These are phyloP conservation scores for Drosophila malerkotliana DNA, from an alignment of 1,140 invertebrate genomes.

Conservation along the genomic window DNA sequence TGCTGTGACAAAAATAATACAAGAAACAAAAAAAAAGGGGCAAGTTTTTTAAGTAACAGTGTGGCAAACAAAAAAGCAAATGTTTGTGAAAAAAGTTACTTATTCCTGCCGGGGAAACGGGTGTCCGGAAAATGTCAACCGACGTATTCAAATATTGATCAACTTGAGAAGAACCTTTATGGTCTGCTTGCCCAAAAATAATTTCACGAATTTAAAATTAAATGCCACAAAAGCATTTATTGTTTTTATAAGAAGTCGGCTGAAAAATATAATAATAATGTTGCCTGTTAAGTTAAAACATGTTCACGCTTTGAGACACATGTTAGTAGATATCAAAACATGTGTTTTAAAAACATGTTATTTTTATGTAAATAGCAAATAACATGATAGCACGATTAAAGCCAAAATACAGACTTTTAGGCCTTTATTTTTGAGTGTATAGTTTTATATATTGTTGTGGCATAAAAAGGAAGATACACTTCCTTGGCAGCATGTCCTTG, in stretches of 20 bases:
- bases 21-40: background rate
- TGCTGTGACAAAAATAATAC: constrained; percentile 20
- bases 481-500: background rate
- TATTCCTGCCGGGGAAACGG: constrained; percentile 5
- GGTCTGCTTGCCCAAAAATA: constrained; percentile 1
- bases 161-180: constrained; percentile 8
- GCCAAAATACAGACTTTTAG: too few species aligned
- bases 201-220: background rate
- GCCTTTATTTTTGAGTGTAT: background rate
- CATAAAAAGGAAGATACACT: background rate
- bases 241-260: background rate
- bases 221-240: background rate
- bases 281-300: too few species aligned
- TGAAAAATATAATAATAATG: too few species aligned
- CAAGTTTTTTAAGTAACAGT: constrained; percentile 60
- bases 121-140: constrained; percentile 45
- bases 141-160: constrained; percentile 37
- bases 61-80: constrained; percentile 40
- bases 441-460: constrained; percentile 1
- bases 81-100: constrained; percentile 61
- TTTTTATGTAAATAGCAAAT: too few species aligned
- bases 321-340: too few species aligned
- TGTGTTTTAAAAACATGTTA: too few species aligned
- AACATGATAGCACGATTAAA: too few species aligned
- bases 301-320: too few species aligned